Evolutionary conservation across 2,113 vertebrate genomes (phyloP), one percentile per base, ranked within the genome.

Genomic region (Phycodurus eques): DNA sequence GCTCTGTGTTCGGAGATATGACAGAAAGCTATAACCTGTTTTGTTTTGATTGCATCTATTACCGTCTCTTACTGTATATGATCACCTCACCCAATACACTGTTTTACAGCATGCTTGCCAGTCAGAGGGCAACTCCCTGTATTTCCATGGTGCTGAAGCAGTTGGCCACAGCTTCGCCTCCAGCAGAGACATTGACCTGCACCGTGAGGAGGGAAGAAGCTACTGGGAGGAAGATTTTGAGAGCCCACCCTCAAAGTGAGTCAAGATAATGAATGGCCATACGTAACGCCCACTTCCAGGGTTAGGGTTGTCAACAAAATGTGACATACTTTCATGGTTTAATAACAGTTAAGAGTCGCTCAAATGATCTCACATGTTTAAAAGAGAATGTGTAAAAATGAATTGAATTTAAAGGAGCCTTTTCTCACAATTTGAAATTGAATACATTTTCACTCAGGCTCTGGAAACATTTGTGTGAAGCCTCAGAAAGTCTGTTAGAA

Each of bases 151-250:
- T 6, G 95, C 93, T n/a, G 95, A 98, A 77, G 95, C 92, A 74
- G 92, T 91, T 0, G 94, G 94, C 72, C 94, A 95, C 87, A 98
- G 94, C 85, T 99, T 98, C 1, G 95, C 95, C 74, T 94, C 96
- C 68, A 97, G 96, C 64, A 92, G 94, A 67, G 96, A 98, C 1
- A 89, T 98, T 60, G 96, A 99, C 85, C 93, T 99, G 63, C 96
- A 96, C 83, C 89, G 94, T 1, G 96, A 98, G 79, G 95, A 98
- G 62, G 93, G 94, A 70, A 94, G 95, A 77, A 95, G 94, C 83
- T 96, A 95, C 79, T 99, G 98, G 97, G 94, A 95, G 88, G 97
- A 99, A 85, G 95, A 98, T 82, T 99, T 99, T 91, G 98, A 99
- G 89, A 95, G 84, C 83, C 93, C 94, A 31, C 95, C 95, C 2